These are phyloP conservation scores for Fragum sueziense DNA, from an alignment of 2,888 invertebrate genomes.

Conservation along the genomic window DNA sequence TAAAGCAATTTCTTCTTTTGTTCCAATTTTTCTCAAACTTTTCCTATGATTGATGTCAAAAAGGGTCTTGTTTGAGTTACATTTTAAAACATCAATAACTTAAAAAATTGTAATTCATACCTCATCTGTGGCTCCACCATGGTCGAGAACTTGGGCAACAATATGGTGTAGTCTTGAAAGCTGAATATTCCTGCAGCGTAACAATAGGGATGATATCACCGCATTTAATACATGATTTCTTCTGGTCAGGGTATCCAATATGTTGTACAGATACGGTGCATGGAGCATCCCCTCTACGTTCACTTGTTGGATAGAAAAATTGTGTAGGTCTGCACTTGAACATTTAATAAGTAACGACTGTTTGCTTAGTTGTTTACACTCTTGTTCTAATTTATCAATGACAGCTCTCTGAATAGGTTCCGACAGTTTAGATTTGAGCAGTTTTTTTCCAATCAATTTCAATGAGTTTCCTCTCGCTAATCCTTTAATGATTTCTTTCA, in stretches of 20 bases:
- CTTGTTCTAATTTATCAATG: not conserved
- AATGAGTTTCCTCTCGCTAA: not conserved
- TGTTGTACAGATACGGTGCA: not conserved
- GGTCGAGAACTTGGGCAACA: slow-evolving; percentile 1
- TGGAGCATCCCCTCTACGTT: not conserved
- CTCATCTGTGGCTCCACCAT: slow-evolving; percentile 1
- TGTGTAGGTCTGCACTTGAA: not conserved
- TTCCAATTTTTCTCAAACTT: too few species aligned
- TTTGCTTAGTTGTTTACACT: not conserved
- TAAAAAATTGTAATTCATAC: too few species aligned
- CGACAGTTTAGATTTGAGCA: not conserved
- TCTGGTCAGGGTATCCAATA: not conserved
- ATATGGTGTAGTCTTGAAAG: not conserved
- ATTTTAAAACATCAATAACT: too few species aligned
- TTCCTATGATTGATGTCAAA: too few species aligned
- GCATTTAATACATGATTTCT: not conserved
- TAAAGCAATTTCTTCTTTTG: too few species aligned
- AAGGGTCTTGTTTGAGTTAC: too few species aligned
- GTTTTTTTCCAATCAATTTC: not conserved
- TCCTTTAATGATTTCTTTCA: not conserved
- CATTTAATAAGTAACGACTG: not conserved
- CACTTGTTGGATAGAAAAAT: not conserved
- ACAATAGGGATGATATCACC: not conserved
- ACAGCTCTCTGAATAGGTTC: not conserved
- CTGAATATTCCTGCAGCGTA: not conserved